Conservation (phyloP, 1,140 invertebrate genomes). For the Panagrolaimus sp. region DNA sequence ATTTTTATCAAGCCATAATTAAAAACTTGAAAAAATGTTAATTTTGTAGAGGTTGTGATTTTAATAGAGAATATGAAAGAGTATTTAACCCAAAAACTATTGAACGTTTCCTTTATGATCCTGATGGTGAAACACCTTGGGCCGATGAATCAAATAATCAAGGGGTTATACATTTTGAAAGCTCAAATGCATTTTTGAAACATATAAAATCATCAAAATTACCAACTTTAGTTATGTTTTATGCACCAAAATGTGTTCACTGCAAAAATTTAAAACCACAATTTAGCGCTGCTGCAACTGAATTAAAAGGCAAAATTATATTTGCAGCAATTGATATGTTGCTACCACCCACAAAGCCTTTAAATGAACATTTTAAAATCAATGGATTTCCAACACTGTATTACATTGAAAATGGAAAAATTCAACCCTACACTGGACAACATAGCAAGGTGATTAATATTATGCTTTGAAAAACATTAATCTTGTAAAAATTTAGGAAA, state of each 20-base stretch:
- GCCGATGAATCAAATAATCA: background rate
- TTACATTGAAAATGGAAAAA: no score
- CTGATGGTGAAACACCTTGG: background rate
- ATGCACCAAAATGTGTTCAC: constrained; percentile 4
- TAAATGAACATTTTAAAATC: background rate
- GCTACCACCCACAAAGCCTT: background rate
- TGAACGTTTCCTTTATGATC: background rate
- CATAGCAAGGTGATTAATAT: no score
- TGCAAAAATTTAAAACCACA: background rate
- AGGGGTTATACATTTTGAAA: background rate
- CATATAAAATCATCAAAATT: background rate
- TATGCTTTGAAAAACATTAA: no score
- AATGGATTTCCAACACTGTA: background rate
- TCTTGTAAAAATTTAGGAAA: no score
- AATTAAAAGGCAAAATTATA: background rate
- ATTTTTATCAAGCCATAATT: no score
- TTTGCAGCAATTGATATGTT: background rate
- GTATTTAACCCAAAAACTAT: background rate
- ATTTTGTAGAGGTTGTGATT: no score
- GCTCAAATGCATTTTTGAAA: background rate
- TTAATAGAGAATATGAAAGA: background rate
- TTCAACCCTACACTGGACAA: no score
- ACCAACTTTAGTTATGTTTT: constrained; percentile 3
- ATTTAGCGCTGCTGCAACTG: background rate
- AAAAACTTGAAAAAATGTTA: no score